A percentile compares a stretch with the other conserved stretches of the same genome.
phyloP scores from a whole-genome alignment of 2,888 invertebrate species.

The Liodrosophila aerea region DNA sequence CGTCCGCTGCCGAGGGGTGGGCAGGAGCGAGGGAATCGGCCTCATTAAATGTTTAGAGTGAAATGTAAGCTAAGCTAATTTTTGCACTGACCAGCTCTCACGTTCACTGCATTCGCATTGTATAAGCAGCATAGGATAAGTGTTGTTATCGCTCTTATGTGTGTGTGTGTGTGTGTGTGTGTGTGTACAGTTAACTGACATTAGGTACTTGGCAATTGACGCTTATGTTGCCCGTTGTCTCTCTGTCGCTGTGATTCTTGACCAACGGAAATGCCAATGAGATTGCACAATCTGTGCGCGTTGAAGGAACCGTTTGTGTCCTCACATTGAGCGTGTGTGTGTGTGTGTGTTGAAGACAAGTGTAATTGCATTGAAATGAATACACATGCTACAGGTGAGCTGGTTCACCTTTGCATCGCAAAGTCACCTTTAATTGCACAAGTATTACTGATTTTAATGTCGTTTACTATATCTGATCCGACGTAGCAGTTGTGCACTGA shows the following conservation, averaged over 20 bases:
- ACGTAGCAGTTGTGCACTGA: no score
- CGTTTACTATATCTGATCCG: no score
- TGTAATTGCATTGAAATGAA: no score
- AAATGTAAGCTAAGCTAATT: conserved; percentile 54
- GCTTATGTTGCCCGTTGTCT: background rate
- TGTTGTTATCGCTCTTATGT: conserved; percentile 11
- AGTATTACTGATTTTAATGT: no score
- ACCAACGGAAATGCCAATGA: conserved; percentile 31
- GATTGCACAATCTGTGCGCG: no score
- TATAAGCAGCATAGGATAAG: conserved; percentile 30
- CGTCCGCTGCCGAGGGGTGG: background rate
- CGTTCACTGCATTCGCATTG: conserved; percentile 30
- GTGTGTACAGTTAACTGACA: conserved; percentile 26
- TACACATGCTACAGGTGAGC: background rate
- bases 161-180: conserved; percentile 1
- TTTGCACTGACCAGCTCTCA: conserved; percentile 37
- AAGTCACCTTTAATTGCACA: no score
- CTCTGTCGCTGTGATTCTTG: conserved; percentile 17
- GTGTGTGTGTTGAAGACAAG: no score
- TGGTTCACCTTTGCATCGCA: no score
- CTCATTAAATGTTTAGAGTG: conserved; percentile 52
- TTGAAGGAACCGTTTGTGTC: no score
- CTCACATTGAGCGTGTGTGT: no score
- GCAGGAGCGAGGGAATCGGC: background rate
- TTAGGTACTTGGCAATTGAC: no score